phyloP scores from a whole-genome alignment of 2,113 vertebrate species.

The Cryptotis parvus region DNA sequence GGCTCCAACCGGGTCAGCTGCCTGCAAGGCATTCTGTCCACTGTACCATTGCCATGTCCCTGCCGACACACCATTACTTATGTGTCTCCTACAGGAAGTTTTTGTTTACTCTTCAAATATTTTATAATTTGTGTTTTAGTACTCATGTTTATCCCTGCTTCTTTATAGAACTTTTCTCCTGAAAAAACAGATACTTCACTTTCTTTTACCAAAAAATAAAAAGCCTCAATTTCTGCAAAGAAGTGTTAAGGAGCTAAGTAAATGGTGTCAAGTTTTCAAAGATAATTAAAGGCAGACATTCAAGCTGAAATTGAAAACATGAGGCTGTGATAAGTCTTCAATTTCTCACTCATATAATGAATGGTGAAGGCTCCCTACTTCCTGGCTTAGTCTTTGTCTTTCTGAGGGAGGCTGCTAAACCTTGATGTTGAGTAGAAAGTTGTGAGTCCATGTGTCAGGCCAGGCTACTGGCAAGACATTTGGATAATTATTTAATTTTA shows the following conservation, averaged over 20 bases:
- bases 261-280: background rate
- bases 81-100: background rate
- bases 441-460: background rate
- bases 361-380: background rate
- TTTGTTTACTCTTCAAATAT: background rate
- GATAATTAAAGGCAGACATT: background rate
- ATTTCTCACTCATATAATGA: background rate
- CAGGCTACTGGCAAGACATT: background rate
- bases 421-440: background rate
- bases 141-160: background rate
- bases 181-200: no score
- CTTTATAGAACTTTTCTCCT: background rate
- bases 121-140: background rate
- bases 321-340: background rate
- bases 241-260: background rate
- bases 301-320: background rate
- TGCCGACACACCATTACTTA: background rate
- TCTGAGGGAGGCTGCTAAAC: background rate
- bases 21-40: no score
- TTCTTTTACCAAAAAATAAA: background rate
- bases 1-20: no score
- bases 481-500: background rate
- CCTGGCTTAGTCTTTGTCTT: background rate
- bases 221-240: background rate
- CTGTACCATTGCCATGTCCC: no score